Evolutionary conservation across 2,113 vertebrate species (phyloP).

Genomic region (Tyrannus savana): DNA sequence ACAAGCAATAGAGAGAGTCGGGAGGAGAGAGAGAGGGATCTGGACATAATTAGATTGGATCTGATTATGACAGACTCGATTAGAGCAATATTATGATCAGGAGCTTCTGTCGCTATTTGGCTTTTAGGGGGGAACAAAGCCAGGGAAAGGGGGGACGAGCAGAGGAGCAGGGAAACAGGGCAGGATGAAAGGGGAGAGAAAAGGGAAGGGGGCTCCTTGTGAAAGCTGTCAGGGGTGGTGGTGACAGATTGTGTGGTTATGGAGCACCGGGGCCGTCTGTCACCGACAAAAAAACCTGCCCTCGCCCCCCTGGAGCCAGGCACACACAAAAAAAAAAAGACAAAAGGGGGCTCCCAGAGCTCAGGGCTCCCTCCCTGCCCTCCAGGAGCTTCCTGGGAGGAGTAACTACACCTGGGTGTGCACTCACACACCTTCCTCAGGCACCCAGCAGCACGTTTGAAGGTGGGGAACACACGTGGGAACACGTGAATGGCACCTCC

Average conservation of each 20-base stretch:
- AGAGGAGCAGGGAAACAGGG: background rate
- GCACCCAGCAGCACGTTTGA: too few relatives aligned
- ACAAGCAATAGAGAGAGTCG: constrained; percentile 58
- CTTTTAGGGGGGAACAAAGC: constrained; percentile 64
- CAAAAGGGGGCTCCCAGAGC: background rate
- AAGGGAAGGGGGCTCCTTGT: constrained; percentile 52
- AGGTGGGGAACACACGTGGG: too few relatives aligned
- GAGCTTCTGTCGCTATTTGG: constrained; percentile 65
- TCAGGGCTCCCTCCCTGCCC: background rate
- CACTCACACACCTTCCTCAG: background rate
- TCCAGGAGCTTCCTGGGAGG: background rate
- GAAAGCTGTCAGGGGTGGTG: constrained; percentile 60
- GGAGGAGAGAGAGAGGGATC: constrained; percentile 66
- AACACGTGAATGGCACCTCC: too few relatives aligned
- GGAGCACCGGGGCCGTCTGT: constrained; percentile 70
- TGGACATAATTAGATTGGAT: constrained; percentile 76
- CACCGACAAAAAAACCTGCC: constrained; percentile 54
- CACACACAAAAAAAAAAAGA: background rate
- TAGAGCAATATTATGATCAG: constrained; percentile 65
- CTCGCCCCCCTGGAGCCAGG: background rate
- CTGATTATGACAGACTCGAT: constrained; percentile 70
- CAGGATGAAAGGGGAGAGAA: background rate
- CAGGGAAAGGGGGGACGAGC: constrained; percentile 15
- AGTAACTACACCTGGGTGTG: background rate
- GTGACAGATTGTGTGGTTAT: constrained; percentile 73